phyloP scores from a whole-genome alignment of 2,888 invertebrate genomes.

The Drosophila trichaetosa region DNA sequence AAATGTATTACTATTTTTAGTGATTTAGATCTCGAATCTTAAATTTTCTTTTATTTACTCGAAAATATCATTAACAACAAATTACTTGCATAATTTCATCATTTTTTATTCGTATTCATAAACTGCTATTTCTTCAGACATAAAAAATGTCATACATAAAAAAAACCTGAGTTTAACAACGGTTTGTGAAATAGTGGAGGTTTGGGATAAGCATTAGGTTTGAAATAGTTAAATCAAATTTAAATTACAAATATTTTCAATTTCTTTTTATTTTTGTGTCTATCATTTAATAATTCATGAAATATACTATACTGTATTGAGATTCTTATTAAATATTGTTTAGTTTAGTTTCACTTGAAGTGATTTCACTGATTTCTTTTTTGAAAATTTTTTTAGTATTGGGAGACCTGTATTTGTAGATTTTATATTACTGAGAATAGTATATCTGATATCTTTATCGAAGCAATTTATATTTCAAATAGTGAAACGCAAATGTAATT shows the following conservation, averaged over 20 bases:
- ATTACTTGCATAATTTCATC: not conserved
- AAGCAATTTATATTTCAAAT: not conserved
- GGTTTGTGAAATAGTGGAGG: not conserved
- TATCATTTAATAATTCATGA: not conserved
- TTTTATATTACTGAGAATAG: not conserved
- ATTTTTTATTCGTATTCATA: not conserved
- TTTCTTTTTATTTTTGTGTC: not conserved
- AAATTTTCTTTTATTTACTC: not conserved
- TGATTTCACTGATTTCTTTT: not conserved
- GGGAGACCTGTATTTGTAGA: not conserved
- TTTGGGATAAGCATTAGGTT: not conserved
- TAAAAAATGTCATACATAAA: not conserved
- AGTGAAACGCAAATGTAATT: not conserved
- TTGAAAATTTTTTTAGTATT: not conserved
- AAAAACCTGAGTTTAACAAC: too few species aligned
- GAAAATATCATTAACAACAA: not conserved
- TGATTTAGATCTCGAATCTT: not conserved
- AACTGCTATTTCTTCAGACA: not conserved
- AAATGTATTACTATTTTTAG: fast-evolving
- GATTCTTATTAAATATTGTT: not conserved
- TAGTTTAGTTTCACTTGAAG: not conserved
- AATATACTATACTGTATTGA: not conserved
- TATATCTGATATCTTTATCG: not conserved
- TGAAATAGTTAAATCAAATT: not conserved
- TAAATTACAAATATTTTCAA: not conserved